phyloP scores from a whole-genome alignment of 2,888 invertebrate genomes.

The Drosophila paramelanica region DNA sequence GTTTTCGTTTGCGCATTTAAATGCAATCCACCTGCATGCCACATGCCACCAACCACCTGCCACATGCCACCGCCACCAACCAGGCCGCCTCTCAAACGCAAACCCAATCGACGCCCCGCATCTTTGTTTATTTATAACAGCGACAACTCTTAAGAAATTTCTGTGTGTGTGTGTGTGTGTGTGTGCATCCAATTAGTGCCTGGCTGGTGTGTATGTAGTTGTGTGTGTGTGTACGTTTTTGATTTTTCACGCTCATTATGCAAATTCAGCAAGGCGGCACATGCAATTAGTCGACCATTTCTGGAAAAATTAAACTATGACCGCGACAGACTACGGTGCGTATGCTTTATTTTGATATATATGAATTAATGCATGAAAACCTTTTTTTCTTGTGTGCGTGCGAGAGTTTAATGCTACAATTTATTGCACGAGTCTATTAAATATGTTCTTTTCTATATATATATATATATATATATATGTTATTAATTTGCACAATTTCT shows the following conservation, averaged over 20 bases:
- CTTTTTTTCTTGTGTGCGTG: constrained; percentile 5
- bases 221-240: constrained; percentile 46
- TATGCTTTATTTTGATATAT: constrained; percentile 49
- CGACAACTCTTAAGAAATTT: constrained; percentile 49
- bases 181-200: constrained; percentile 66
- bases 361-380: neutral
- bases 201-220: constrained; percentile 25
- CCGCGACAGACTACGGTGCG: constrained; percentile 38
- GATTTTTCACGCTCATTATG: constrained; percentile 66
- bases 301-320: constrained; percentile 8
- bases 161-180: constrained; percentile 34
- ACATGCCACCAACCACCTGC: constrained; percentile 16
- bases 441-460: no score
- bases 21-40: constrained; percentile 66
- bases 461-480: no score
- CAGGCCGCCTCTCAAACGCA: constrained; percentile 27
- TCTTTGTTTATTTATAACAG: constrained; percentile 69
- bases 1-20: constrained; percentile 82
- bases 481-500: constrained; percentile 30
- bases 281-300: constrained; percentile 49
- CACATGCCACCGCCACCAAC: constrained; percentile 13
- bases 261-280: constrained; percentile 31
- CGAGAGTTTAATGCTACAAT: constrained; percentile 46
- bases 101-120: constrained; percentile 61
- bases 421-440: constrained; percentile 21